These are phyloP conservation scores for Cepaea hortensis DNA, from an alignment of 2,888 invertebrate genomes.

Conservation along the genomic window DNA sequence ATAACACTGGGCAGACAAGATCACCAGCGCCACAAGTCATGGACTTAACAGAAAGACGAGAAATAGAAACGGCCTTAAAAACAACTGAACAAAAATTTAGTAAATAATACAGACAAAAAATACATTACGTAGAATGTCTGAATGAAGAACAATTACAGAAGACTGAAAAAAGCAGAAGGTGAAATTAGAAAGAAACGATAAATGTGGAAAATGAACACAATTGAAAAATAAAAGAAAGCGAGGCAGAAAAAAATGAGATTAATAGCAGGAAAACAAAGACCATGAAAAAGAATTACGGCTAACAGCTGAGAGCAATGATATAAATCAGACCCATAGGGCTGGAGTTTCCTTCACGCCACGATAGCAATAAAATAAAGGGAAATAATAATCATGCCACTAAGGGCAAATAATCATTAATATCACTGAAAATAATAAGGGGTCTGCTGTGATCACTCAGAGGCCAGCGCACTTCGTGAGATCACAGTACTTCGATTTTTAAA, in stretches of 20 bases:
- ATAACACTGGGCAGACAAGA: no score
- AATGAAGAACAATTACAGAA: no score
- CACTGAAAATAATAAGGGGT: not conserved
- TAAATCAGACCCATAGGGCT: not conserved
- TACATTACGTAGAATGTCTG: no score
- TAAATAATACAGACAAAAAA: no score
- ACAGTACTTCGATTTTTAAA: not conserved
- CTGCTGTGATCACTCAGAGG: not conserved
- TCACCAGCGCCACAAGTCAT: no score
- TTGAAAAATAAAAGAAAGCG: not conserved
- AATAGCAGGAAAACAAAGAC: not conserved
- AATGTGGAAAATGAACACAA: not conserved
- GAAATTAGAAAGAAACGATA: not conserved
- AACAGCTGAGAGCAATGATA: not conserved
- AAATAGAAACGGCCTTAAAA: no score
- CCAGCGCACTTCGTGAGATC: not conserved
- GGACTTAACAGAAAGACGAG: no score
- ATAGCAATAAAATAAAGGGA: not conserved
- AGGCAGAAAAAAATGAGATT: not conserved
- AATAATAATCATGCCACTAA: not conserved
- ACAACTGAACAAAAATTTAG: no score
- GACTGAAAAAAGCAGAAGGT: not conserved
- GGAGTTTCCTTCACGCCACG: not conserved
- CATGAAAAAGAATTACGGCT: not conserved
- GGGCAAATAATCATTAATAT: constrained; percentile 7